Evolutionary conservation across 2,888 invertebrate species (phyloP).

Genomic region (Brachylomia viminalis): DNA sequence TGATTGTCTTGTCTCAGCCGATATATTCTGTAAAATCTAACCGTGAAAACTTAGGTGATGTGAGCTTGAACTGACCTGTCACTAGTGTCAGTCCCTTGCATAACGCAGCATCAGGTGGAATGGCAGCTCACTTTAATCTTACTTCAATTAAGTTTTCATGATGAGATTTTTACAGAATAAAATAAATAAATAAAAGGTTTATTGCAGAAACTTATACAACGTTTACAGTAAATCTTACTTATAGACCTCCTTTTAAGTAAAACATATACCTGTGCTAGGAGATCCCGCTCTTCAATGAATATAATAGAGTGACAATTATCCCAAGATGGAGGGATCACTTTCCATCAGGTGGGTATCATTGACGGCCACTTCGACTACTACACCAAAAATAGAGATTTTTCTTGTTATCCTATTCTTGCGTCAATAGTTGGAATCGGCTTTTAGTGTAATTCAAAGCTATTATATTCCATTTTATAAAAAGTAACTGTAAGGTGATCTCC

Average conservation of each 20-base stretch:
- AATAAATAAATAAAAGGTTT: too few species aligned
- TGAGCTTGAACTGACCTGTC: too few species aligned
- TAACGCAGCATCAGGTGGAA: neutral
- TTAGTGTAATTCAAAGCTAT: neutral
- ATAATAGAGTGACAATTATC: too few species aligned
- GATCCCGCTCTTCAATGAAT: too few species aligned
- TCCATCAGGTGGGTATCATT: neutral
- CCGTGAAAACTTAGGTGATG: neutral
- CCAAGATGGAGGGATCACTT: neutral
- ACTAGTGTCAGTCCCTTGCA: neutral
- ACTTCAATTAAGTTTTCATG: neutral
- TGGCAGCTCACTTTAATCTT: neutral
- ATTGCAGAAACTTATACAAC: too few species aligned
- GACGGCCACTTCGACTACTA: neutral
- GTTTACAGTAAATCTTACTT: too few species aligned
- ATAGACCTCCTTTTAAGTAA: too few species aligned
- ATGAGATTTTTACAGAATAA: neutral
- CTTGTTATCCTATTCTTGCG: neutral
- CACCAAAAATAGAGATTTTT: neutral
- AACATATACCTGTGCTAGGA: too few species aligned
- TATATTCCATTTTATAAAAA: neutral
- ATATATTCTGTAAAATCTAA: neutral
- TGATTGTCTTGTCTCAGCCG: conserved; percentile 1
- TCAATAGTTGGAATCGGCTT: neutral
- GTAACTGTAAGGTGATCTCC: neutral